Evolutionary conservation across 2,888 invertebrate species (phyloP).

Genomic region (Chrysotoxum bicinctum): DNA sequence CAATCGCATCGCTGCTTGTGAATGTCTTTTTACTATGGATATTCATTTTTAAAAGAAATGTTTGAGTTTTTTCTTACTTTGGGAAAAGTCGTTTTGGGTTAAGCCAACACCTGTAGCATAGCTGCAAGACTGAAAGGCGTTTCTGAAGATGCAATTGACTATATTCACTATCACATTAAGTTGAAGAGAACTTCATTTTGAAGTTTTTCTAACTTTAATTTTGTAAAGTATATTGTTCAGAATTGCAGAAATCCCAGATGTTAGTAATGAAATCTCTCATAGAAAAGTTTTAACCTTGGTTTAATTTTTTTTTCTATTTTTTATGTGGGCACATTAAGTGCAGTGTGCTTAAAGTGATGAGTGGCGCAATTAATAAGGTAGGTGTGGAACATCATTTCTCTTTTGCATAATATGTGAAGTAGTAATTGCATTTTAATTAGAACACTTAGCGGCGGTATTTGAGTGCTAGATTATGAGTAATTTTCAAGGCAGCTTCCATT

Average conservation of each 20-base stretch:
- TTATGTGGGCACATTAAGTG: not conserved
- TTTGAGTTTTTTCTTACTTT: not conserved
- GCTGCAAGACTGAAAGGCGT: constrained; percentile 22
- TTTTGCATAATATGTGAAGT: not conserved
- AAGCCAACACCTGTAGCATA: constrained; percentile 60
- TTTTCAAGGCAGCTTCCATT: constrained; percentile 19
- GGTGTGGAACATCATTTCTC: constrained; percentile 45
- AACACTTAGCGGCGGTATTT: constrained; percentile 25
- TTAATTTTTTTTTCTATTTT: constrained; percentile 7
- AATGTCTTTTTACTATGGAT: not conserved
- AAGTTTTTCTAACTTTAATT: not conserved
- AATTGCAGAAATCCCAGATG: not conserved
- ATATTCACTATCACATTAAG: constrained; percentile 9
- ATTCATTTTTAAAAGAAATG: not conserved
- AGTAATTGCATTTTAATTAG: constrained; percentile 62
- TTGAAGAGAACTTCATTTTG: not conserved
- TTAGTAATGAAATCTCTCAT: not conserved
- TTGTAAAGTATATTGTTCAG: not conserved
- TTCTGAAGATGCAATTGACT: constrained; percentile 63
- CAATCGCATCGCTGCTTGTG: constrained; percentile 34
- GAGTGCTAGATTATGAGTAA: constrained; percentile 18
- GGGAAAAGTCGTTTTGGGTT: not conserved
- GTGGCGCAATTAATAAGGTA: constrained; percentile 55
- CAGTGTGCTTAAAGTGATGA: constrained; percentile 33
- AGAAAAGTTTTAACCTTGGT: constrained; percentile 33